A percentile compares a stretch with the other conserved stretches of the same genome.
Conservation (phyloP, 2,888 invertebrate genomes). For the Drosophila recens region DNA sequence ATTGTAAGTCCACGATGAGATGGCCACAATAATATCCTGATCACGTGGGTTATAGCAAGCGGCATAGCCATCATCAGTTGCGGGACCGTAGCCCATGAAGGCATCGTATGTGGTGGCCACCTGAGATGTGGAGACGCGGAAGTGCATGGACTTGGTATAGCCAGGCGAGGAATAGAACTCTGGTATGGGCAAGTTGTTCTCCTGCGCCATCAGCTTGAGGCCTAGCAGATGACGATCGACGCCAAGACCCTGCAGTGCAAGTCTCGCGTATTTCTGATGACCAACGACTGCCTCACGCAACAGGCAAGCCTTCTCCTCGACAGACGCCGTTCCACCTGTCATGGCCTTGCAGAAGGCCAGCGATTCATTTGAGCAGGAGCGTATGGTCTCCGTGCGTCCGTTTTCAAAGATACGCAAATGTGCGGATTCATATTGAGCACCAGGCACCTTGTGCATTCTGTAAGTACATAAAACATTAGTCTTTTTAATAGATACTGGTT, state of each 20-base stretch:
- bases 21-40: conserved; percentile 90
- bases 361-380: conserved; percentile 95
- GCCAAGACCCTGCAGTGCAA: conserved; percentile 88
- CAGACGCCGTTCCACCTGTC: conserved; percentile 85
- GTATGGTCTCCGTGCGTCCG: conserved; percentile 97
- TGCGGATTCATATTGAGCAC: conserved; percentile 96
- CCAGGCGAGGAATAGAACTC: conserved; percentile 90
- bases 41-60: conserved; percentile 97
- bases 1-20: conserved; percentile 89
- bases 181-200: conserved; percentile 91
- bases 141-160: conserved; percentile 90
- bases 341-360: conserved; percentile 91
- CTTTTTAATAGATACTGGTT: neutral
- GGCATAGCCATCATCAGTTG: conserved; percentile 94
- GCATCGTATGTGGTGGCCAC: conserved; percentile 93
- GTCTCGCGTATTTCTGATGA: conserved; percentile 92
- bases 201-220: conserved; percentile 92
- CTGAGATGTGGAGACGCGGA: conserved; percentile 95
- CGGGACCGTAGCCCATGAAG: conserved; percentile 96
- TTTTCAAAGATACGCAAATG: conserved; percentile 93
- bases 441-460: conserved; percentile 90
- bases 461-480: conserved; percentile 10
- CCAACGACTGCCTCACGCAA: conserved; percentile 90
- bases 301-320: conserved; percentile 87
- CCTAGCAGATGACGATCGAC: conserved; percentile 97